Base-by-base conservation (phyloP, 2,888 invertebrate species). In the Drosophila yooni region DNA sequence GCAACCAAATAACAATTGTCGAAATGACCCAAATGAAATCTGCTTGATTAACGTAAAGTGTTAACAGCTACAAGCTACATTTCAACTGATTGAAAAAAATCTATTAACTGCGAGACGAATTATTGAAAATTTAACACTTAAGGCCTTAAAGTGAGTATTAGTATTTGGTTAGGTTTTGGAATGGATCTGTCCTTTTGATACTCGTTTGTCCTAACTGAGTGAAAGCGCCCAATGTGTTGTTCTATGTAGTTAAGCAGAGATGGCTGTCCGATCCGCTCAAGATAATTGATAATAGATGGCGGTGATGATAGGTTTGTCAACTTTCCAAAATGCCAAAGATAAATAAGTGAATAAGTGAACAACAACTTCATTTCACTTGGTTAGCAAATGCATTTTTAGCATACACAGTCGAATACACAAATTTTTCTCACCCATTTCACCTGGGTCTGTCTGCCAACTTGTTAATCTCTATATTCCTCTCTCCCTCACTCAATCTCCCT, bases 351-450 rank as follows among this genome's bases (percentile, higher is more conserved):
- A 80, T 65, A 64, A 65, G 56, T 40, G 73, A 71, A 61, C 71
- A 81, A 90, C 89, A 89, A 84, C 74, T 89, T 77, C 56, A 90
- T 90, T 87, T 87, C 76, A 77, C 89, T 64, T 76, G 74, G 65
- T 66, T 65, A 69, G 62, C 71, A 70, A 82, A 71, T 76, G 69
- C 71, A 84, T 85, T 80, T 74, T 83, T 85, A 66, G 67, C 83
- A 87, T 72, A 64, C 74, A 79, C 67, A 46, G 69, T 60, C 72
- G 46, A 75, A 64, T 38, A 40, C 36, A 66, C 60, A 52, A 54
- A 66, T 70, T 85, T 89, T 89, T 88, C 89, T 79, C 84, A 82
- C 74, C 70, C 82, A 85, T 83, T 83, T 83, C 82, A 88, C 83
- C 70, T 48, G 56, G 27, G 36, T 46, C 15, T 62, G 57, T 15